These are phyloP conservation scores for Hydrotaea cyrtoneurina DNA, from an alignment of 2,888 invertebrate species.

Conservation along the genomic window DNA sequence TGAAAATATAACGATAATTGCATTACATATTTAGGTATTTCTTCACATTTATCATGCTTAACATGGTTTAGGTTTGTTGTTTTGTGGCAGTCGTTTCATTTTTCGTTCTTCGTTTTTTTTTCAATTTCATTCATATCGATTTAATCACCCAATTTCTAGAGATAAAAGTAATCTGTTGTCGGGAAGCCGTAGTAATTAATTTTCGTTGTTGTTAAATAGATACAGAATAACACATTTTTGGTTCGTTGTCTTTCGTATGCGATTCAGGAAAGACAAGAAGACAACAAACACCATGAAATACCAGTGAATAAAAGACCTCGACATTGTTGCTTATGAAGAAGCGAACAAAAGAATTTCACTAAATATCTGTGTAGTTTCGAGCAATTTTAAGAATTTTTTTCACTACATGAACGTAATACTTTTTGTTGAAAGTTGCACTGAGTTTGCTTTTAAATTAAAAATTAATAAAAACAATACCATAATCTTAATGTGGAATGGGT, in stretches of 20 bases:
- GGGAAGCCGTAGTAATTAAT: slow-evolving; percentile 62
- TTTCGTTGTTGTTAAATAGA: slow-evolving; percentile 20
- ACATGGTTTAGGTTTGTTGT: slow-evolving; percentile 6
- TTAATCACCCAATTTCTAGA: slow-evolving; percentile 59
- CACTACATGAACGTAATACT: not conserved
- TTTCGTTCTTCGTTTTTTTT: too few relatives aligned
- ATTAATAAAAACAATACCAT: too few relatives aligned
- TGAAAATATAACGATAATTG: slow-evolving; percentile 26
- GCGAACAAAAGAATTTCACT: not conserved
- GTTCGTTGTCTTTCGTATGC: slow-evolving; percentile 2
- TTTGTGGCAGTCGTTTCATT: not conserved
- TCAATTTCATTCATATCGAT: slow-evolving; percentile 13
- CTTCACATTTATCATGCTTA: slow-evolving; percentile 55
- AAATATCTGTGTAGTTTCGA: not conserved
- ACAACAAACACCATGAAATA: not conserved
- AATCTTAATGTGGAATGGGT: too few relatives aligned
- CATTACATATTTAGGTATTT: slow-evolving; percentile 35
- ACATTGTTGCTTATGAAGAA: slow-evolving; percentile 2
- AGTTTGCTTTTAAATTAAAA: too few relatives aligned
- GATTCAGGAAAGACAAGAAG: not conserved
- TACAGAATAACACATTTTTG: not conserved
- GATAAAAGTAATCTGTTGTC: slow-evolving; percentile 49
- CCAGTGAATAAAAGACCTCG: not conserved
- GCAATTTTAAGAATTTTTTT: not conserved
- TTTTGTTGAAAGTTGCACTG: too few relatives aligned